A percentile compares a stretch with the other conserved stretches of the same genome.
Evolutionary conservation across 2,888 invertebrate genomes (phyloP).

Genomic region (Anaspis maculata): DNA sequence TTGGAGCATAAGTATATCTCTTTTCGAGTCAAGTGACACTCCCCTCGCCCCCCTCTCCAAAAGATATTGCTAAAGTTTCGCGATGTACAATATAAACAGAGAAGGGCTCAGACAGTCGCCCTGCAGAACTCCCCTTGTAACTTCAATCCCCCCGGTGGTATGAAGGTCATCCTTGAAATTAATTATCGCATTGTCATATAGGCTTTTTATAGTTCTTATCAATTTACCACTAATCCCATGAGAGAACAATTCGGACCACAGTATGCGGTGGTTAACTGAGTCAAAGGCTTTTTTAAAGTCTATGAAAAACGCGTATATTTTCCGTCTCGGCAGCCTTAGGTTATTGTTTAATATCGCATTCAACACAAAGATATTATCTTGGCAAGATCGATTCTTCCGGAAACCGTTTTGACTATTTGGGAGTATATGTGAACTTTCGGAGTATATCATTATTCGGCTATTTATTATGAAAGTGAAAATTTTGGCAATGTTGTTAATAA

Average conservation of each 20-base stretch:
- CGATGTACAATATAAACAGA: too few species aligned
- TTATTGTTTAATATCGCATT: not conserved
- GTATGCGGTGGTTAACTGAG: not conserved
- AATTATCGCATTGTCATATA: not conserved
- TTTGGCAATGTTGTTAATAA: not conserved
- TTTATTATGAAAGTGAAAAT: not conserved
- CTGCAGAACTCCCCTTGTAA: not conserved
- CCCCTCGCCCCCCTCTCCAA: too few species aligned
- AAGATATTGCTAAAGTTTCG: too few species aligned
- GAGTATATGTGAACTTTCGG: not conserved
- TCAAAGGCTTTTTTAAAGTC: too few species aligned
- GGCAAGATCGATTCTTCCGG: too few species aligned
- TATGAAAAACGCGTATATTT: not conserved
- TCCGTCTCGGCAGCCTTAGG: not conserved
- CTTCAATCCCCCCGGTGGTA: not conserved
- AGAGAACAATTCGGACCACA: not conserved
- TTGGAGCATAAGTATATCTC: too few species aligned
- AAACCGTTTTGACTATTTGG: too few species aligned
- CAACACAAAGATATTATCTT: too few species aligned
- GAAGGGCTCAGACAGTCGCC: too few species aligned
- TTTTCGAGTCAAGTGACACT: too few species aligned
- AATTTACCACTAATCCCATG: not conserved
- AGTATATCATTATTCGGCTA: not conserved
- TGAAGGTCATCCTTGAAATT: not conserved
- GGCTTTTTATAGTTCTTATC: not conserved